Conservation (phyloP, 1,140 invertebrate species). For the Eulimnadia texana region DNA sequence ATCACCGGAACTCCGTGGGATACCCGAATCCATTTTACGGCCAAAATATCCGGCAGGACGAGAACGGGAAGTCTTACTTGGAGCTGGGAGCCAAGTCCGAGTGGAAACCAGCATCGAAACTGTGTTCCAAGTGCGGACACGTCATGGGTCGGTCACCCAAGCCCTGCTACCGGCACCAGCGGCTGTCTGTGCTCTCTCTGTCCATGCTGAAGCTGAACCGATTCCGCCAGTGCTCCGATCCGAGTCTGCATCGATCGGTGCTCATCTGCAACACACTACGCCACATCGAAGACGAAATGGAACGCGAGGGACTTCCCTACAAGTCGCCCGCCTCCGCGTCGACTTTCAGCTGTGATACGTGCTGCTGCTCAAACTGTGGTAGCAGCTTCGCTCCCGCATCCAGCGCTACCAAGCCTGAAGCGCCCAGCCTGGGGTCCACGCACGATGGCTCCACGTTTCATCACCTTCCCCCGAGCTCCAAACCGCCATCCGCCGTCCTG, state of each 20-base stretch:
- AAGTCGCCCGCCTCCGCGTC: constrained; percentile 15
- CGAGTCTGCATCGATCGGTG: constrained; percentile 76
- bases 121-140: constrained; percentile 10
- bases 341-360: constrained; percentile 11
- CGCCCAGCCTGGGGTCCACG: constrained; percentile 17
- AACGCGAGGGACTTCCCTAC: constrained; percentile 45
- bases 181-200: constrained; percentile 76
- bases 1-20: constrained; percentile 1
- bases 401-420: constrained; percentile 21
- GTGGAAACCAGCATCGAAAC: constrained; percentile 19
- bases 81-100: constrained; percentile 44
- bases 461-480: not conserved
- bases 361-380: constrained; percentile 16
- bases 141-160: constrained; percentile 19
- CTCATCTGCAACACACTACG: constrained; percentile 87
- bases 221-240: constrained; percentile 73
- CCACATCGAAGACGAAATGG: constrained; percentile 78
- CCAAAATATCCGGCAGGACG: constrained; percentile 52
- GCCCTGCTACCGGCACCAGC: constrained; percentile 59
- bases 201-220: constrained; percentile 83
- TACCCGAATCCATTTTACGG: constrained; percentile 12
- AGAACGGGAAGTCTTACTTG: constrained; percentile 78
- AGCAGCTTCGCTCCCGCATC: constrained; percentile 18
- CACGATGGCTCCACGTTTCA: constrained; percentile 25
- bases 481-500: constrained; percentile 26